Base-by-base conservation (phyloP, 2,797 vertebrate genomes). In the Liparis tanakae region DNA sequence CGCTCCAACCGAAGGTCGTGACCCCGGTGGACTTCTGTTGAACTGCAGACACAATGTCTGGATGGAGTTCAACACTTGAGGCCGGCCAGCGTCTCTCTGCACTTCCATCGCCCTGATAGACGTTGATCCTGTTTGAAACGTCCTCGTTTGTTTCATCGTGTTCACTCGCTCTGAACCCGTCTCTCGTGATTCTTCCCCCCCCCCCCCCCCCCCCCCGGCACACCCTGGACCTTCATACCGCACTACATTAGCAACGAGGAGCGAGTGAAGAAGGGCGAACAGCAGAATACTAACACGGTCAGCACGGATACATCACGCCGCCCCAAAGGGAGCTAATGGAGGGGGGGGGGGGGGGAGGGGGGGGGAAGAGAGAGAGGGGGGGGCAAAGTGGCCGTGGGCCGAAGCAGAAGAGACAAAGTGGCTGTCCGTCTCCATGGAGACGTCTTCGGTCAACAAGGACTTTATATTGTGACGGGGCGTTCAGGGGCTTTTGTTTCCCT, bases 201-300 rank as follows among this genome's bases (percentile, higher is more conserved):
- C 25, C 25, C 25, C 25, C 25, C 25, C 25, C 25, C 4, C 25
- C 25, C 25, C 4, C 70, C 77, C 80, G 77, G 88, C 81, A 79
- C 67, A 68, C 48, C 3, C 70, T 72, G 70, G 80, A 87, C 84
- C 72, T 86, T 87, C 66, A 68, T 83, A 76, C 71, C 57, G 80
- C 76, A 86, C 69, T 67, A 50, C 70, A 66, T 84, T 74, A 79
- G 68, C 77, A 53, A 74, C 50, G 66, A 64, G 22, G 10, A 43
- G 51, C 8, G n/a, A 25, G 70, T 55, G 61, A 74, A 25, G n/a
- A 37, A 30, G 75, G 70, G 74, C 76, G 67, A 70, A 69, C 70
- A 70, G 78, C 73, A 44, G 85, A 84, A 87, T 88, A 85, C 76
- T 76, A 79, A 90, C 81, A 72, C 72, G 37, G 7, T 39, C 67